Evolutionary conservation across 2,113 vertebrate genomes (phyloP), one percentile per base, ranked within the genome.

Genomic region (Pomatorhinus ruficollis): DNA sequence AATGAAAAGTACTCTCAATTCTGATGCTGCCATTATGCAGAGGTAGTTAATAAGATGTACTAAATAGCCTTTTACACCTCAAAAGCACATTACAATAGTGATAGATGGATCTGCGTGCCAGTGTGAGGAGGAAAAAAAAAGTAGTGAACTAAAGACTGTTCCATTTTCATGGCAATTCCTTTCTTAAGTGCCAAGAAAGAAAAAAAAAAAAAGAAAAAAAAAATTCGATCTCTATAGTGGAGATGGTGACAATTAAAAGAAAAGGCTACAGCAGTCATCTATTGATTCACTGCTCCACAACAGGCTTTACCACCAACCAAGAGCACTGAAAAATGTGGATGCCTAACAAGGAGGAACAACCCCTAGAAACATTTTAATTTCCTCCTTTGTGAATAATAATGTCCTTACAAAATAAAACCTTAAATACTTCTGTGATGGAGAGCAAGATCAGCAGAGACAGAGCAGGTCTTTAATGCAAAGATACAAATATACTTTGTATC

Each of bases 191-290:
- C 6, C 8, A 74, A 54, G 35, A 68, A 47, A 53, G 9, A 4
- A 4, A 24, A 22, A 12, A 18, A 16, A 31, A 15, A 19, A 17
- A 15, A 13, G 9, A 14, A 17, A 16, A n/a, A 69, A 27, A 77
- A 76, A 1, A 47, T 61, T 22, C 0, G 0, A 59, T 93, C 54
- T 65, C 28, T 88, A 2, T 21, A 76, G 61, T 30, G 25, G 64
- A 90, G n/a, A 76, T n/a, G 27, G 70, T 91, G 87, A 91, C 90
- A 96, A 96, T 77, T 90, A 69, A 90, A 90, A 95, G 88, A 96
- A 95, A 96, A 93, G 79, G 31, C 71, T 83, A 89, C 76, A 94
- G 71, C 85, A 86, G 69, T 92, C 88, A 77, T 40, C 47, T 81
- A 87, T 85, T 84, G 92, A 96, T 92, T 92, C 95, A 63, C 56